Percentiles rank a stretch among this genome's conserved stretches.
Evolutionary conservation across 2,113 vertebrate species (phyloP).

Genomic region (Pungitius pungitius): DNA sequence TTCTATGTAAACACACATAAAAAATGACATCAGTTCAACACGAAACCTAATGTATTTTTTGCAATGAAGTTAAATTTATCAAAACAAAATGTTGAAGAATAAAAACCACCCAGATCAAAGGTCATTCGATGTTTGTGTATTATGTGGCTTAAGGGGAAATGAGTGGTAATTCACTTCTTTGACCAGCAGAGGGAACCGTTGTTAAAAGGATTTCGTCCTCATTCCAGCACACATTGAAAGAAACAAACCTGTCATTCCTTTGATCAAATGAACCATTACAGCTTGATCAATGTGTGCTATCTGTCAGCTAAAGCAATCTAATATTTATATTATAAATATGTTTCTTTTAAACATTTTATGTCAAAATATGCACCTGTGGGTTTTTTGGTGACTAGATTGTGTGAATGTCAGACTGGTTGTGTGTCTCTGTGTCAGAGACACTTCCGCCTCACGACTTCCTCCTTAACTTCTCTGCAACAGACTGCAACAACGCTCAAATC

Average conservation of each 20-base stretch:
- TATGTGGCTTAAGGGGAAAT: neutral
- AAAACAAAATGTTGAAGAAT: neutral
- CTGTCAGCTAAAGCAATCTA: no score
- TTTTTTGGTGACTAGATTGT: no score
- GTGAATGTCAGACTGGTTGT: no score
- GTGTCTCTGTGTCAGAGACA: no score
- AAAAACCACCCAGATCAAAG: neutral
- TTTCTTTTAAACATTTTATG: no score
- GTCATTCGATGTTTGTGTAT: neutral
- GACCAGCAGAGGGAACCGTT: slow-evolving; percentile 51
- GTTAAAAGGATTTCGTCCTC: neutral
- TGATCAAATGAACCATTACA: neutral
- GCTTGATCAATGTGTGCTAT: neutral
- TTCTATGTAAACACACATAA: neutral
- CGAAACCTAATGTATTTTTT: neutral
- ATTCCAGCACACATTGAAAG: neutral
- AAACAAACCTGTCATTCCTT: neutral
- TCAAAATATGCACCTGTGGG: no score
- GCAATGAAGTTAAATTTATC: neutral
- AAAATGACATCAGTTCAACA: neutral
- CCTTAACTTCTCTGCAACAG: no score
- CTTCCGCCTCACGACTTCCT: no score
- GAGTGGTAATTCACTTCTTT: neutral
- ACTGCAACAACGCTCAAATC: no score
- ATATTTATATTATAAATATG: no score